Percentiles rank a stretch among this genome's conserved stretches.
These are phyloP conservation scores for Alectoris magna DNA, from an alignment of 2,797 vertebrate species.

Conservation along the genomic window DNA sequence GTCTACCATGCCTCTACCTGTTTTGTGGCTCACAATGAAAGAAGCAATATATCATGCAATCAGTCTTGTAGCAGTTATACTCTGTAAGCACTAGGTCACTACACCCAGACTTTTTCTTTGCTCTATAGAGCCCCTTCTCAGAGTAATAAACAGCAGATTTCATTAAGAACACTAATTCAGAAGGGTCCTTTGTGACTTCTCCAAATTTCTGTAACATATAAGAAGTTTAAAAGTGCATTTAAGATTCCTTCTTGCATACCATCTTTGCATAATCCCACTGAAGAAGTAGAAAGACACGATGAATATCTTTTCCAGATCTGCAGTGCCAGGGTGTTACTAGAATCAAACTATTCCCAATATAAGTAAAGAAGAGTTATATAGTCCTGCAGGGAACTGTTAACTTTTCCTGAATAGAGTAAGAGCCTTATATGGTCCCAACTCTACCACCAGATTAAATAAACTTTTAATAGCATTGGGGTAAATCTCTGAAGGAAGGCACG, in stretches of 20 bases:
- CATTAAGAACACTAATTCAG: slow-evolving; percentile 33
- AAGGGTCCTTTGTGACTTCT: slow-evolving; percentile 48
- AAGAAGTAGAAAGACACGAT: not conserved
- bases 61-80: slow-evolving; percentile 68
- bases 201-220: slow-evolving; percentile 22
- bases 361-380: not conserved
- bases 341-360: not conserved
- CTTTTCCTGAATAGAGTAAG: not conserved
- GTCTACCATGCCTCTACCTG: slow-evolving; percentile 83
- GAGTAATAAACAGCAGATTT: slow-evolving; percentile 64
- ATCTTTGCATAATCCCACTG: slow-evolving; percentile 30
- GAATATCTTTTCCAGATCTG: slow-evolving; percentile 21
- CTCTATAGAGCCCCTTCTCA: slow-evolving; percentile 35
- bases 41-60: slow-evolving; percentile 80
- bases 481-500: not conserved
- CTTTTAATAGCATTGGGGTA: not conserved
- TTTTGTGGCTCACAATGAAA: slow-evolving; percentile 81
- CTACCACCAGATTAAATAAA: not conserved
- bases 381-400: not conserved
- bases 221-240: slow-evolving; percentile 29
- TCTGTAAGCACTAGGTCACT: slow-evolving; percentile 69
- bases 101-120: slow-evolving; percentile 62
- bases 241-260: not conserved
- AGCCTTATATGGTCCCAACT: not conserved
- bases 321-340: not conserved